These are phyloP conservation scores for Eilema caniola DNA, from an alignment of 2,888 invertebrate species.

Conservation along the genomic window DNA sequence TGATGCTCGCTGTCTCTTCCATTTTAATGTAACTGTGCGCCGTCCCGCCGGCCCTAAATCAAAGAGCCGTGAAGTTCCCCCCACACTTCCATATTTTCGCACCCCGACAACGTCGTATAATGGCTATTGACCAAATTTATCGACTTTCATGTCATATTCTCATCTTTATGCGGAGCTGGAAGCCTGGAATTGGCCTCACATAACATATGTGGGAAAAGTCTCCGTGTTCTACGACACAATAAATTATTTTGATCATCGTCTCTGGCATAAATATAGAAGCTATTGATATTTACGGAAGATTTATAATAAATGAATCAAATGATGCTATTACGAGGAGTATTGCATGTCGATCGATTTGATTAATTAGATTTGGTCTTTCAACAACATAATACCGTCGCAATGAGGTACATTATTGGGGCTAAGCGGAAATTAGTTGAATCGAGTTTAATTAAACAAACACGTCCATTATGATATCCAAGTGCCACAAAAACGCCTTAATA, in stretches of 20 bases:
- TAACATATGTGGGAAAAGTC: slow-evolving; percentile 66
- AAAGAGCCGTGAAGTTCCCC: slow-evolving; percentile 78
- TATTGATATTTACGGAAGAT: slow-evolving; percentile 53
- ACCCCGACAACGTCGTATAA: slow-evolving; percentile 83
- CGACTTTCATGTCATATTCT: slow-evolving; percentile 83
- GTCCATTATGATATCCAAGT: slow-evolving; percentile 51
- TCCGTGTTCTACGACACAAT: slow-evolving; percentile 60
- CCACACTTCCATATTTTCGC: slow-evolving; percentile 84
- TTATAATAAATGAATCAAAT: slow-evolving; percentile 34
- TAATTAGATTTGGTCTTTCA: slow-evolving; percentile 31
- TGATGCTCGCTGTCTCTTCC: slow-evolving; percentile 58
- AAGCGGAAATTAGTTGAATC: slow-evolving; percentile 22
- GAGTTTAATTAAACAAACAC: slow-evolving; percentile 49
- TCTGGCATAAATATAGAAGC: slow-evolving; percentile 58
- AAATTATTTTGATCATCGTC: slow-evolving; percentile 66
- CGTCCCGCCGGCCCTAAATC: slow-evolving; percentile 73
- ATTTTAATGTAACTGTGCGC: slow-evolving; percentile 56
- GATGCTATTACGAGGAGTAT: slow-evolving; percentile 35
- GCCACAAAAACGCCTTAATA: slow-evolving; percentile 67
- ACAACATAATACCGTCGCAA: slow-evolving; percentile 20
- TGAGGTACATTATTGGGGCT: not conserved
- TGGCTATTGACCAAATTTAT: slow-evolving; percentile 86
- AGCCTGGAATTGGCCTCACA: slow-evolving; percentile 69
- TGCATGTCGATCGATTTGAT: slow-evolving; percentile 34
- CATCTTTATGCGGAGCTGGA: slow-evolving; percentile 77